Evolutionary conservation across 2,797 vertebrate genomes (phyloP).

Genomic region (Tolypeutes matacus): DNA sequence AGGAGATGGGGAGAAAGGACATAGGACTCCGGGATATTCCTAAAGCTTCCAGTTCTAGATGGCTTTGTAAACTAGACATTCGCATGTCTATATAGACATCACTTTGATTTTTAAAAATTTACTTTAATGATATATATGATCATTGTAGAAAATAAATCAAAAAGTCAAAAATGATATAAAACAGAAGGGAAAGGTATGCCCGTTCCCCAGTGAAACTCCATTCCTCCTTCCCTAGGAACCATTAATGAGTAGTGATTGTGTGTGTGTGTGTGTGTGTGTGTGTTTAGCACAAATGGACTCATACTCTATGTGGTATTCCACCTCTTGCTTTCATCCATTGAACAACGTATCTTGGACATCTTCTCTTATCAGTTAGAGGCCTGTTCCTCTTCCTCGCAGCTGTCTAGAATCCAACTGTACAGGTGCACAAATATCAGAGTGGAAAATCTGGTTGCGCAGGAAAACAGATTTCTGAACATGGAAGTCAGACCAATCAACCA

Average conservation of each 20-base stretch:
- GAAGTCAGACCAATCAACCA: conserved; percentile 37
- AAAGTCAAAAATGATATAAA: background rate
- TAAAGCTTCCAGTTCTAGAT: background rate
- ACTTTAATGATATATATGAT: conserved; percentile 28
- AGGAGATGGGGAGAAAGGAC: background rate
- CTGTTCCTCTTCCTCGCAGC: background rate
- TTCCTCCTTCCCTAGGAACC: background rate
- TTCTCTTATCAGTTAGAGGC: background rate
- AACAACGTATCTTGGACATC: background rate
- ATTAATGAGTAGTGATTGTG: background rate
- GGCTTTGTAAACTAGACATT: background rate
- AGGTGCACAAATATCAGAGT: background rate
- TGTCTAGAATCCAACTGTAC: background rate
- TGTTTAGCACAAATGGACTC: conserved; percentile 16
- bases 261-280: background rate
- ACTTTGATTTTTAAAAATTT: background rate
- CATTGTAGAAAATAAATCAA: background rate
- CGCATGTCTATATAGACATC: background rate
- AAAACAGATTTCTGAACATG: conserved; percentile 1
- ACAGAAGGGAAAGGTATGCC: background rate
- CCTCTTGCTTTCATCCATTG: conserved; percentile 23
- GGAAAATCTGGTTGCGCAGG: background rate
- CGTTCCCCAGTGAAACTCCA: background rate
- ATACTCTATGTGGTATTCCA: background rate
- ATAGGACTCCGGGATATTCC: background rate